Conservation (phyloP, 30 jellyfish, hydroid and myxozoan genomes). For the Hydractinia echinata region DNA sequence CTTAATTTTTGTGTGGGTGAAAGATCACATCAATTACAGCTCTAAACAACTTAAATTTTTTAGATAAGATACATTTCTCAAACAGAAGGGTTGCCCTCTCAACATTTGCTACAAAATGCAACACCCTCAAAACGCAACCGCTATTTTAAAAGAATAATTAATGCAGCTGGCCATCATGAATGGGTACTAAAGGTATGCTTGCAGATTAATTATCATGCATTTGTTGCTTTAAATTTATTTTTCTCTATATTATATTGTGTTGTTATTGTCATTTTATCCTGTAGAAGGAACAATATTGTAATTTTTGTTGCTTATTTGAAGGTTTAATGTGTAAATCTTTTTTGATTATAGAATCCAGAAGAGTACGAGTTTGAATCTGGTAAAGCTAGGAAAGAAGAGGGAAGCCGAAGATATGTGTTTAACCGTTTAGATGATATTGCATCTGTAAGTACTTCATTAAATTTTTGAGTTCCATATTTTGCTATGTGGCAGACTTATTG, state of each 20-base stretch:
- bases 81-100: slow-evolving; percentile 96
- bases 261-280: background rate
- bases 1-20: too few relatives aligned
- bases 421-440: slow-evolving; percentile 82
- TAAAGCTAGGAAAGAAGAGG: slow-evolving; percentile 73
- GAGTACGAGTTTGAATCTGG: slow-evolving; percentile 88
- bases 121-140: slow-evolving; percentile 88
- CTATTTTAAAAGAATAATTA: slow-evolving; percentile 63
- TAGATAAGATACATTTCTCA: slow-evolving; percentile 89
- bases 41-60: background rate
- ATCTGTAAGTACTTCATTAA: slow-evolving; percentile 30
- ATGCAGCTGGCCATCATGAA: slow-evolving; percentile 65
- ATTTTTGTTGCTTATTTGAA: background rate
- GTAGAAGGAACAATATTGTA: background rate
- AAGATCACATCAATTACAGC: too few relatives aligned
- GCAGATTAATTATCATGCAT: too few relatives aligned
- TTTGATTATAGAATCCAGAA: slow-evolving; percentile 52
- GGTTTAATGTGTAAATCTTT: background rate
- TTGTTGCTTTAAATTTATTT: too few relatives aligned
- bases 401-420: slow-evolving; percentile 73
- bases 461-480: background rate
- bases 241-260: too few relatives aligned
- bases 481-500: background rate
- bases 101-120: slow-evolving; percentile 74
- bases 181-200: slow-evolving; percentile 86